Evolutionary conservation across 2,797 vertebrate species (phyloP).

Genomic region (Salarias fasciatus): DNA sequence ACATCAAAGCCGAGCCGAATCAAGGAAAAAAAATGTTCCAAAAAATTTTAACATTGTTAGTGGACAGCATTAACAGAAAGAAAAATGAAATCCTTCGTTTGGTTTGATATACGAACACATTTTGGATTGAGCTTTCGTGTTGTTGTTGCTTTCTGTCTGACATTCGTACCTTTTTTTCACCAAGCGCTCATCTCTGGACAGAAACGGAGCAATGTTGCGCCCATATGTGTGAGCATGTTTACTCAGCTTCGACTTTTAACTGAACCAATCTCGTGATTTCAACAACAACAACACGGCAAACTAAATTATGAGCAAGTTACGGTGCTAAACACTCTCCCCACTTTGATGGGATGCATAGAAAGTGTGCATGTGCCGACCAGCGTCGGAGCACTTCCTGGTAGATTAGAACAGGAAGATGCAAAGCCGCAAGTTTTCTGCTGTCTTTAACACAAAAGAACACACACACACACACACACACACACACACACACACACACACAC

Average conservation of each 20-base stretch:
- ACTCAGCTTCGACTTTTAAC: conserved; percentile 76
- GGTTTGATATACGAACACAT: conserved; percentile 11
- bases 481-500: conserved; percentile 9
- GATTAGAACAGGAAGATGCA: conserved; percentile 28
- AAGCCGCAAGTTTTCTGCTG: conserved; percentile 12
- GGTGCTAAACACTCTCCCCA: conserved; percentile 37
- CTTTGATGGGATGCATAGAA: conserved; percentile 55
- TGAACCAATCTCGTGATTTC: conserved; percentile 77
- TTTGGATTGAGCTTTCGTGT: conserved; percentile 32
- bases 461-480: no score
- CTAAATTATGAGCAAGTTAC: conserved; percentile 80
- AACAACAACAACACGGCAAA: conserved; percentile 74
- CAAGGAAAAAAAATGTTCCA: no score
- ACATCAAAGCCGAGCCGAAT: background rate
- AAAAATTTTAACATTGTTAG: no score
- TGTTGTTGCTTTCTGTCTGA: conserved; percentile 22
- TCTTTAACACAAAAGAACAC: conserved; percentile 8
- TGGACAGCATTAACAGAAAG: no score
- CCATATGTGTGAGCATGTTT: conserved; percentile 82
- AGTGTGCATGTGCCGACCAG: conserved; percentile 48
- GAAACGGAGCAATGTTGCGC: conserved; percentile 71
- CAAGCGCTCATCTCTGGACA: conserved; percentile 57
- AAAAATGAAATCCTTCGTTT: background rate
- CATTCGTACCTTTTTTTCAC: conserved; percentile 46
- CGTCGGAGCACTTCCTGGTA: conserved; percentile 31